A percentile compares a stretch with the other conserved stretches of the same genome.
Evolutionary conservation across 2,888 invertebrate genomes (phyloP).

Genomic region (Apamea crenata): DNA sequence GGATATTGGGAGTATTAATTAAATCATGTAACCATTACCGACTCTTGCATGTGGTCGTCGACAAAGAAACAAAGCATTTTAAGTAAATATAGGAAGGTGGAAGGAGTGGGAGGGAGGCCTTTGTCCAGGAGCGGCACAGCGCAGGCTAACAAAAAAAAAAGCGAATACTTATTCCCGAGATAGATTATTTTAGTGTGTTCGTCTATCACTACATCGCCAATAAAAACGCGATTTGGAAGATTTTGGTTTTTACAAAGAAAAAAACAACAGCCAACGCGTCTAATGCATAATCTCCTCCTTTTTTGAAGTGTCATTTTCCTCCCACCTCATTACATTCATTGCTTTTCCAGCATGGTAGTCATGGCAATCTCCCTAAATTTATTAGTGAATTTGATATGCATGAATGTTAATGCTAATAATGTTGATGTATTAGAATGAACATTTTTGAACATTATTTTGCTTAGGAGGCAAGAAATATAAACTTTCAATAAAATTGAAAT

Average conservation of each 20-base stretch:
- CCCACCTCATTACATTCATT: background rate
- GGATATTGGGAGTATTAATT: too few species aligned
- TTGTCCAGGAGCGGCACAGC: too few species aligned
- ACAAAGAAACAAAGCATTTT: too few species aligned
- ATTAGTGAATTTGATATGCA: background rate
- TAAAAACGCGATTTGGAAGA: background rate
- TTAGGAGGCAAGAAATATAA: background rate
- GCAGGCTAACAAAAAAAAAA: too few species aligned
- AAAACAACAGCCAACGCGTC: background rate
- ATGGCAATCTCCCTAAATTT: constrained; percentile 1
- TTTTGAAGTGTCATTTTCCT: background rate
- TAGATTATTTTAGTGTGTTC: background rate
- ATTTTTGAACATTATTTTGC: too few species aligned
- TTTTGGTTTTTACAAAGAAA: background rate
- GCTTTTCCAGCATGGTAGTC: background rate
- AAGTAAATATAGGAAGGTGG: too few species aligned
- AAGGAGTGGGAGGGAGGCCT: too few species aligned
- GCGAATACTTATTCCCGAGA: background rate
- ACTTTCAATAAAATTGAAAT: background rate
- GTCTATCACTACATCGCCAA: background rate
- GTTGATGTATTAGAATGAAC: background rate
- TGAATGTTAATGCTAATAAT: background rate
- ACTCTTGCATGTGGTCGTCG: too few species aligned
- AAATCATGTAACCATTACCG: too few species aligned
- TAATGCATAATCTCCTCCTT: background rate